Conservation (phyloP, 1,140 invertebrate species). For the Drosophila funebris region DNA sequence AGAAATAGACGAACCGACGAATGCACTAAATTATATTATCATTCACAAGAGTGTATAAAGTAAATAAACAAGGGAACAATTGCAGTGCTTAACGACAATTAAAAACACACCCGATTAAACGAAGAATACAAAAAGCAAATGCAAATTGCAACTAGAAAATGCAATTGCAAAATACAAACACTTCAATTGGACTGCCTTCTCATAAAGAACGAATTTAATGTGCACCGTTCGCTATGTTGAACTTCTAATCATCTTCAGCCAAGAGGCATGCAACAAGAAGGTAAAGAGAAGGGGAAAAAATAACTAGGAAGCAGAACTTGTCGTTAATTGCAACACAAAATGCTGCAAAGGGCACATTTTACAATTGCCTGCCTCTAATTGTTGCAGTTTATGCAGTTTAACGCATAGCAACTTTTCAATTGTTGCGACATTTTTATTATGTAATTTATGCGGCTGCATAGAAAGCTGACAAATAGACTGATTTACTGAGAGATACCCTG, state of each 20-base stretch:
- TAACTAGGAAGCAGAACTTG: conserved; percentile 28
- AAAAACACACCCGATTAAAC: conserved; percentile 27
- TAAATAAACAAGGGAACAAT: conserved; percentile 60
- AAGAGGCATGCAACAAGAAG: not conserved
- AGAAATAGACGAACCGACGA: no score
- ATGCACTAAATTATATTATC: no score
- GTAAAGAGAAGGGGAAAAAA: not conserved
- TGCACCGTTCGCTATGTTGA: conserved; percentile 1
- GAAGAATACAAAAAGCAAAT: not conserved
- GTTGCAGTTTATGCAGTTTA: conserved; percentile 52
- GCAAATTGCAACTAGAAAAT: conserved; percentile 14
- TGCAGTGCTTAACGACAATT: conserved; percentile 40
- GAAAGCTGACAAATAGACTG: not conserved
- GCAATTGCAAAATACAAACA: conserved; percentile 31
- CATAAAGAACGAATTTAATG: conserved; percentile 43
- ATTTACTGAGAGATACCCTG: conserved; percentile 1
- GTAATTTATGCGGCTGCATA: conserved; percentile 45
- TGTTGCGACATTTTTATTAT: conserved; percentile 58
- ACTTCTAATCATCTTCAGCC: conserved; percentile 35
- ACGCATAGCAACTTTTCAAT: conserved; percentile 49
- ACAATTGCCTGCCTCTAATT: conserved; percentile 37
- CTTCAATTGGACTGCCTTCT: conserved; percentile 11
- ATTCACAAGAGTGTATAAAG: no score
- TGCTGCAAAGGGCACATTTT: conserved; percentile 33
- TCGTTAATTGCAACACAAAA: conserved; percentile 53